Evolutionary conservation across 2,113 vertebrate species (phyloP).

Genomic region (Hydropotes inermis): DNA sequence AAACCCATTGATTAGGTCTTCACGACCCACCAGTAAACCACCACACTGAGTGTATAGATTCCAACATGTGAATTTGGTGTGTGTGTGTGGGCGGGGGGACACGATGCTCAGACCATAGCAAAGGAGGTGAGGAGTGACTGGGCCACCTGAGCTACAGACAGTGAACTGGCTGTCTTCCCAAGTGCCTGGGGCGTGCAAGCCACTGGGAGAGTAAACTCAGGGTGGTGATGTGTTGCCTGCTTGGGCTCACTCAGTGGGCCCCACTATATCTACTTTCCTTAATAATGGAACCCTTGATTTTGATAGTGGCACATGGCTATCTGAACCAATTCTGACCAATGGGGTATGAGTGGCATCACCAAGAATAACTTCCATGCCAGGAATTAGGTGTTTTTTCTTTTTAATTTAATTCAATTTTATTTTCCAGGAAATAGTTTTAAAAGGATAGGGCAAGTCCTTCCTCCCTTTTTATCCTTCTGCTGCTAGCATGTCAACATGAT

Average conservation of each 20-base stretch:
- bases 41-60: neutral
- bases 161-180: neutral
- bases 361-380: neutral
- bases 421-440: neutral
- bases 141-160: neutral
- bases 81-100: no score
- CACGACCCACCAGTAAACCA: neutral
- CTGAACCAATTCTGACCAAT: neutral
- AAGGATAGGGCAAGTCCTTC: neutral
- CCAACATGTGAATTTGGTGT: neutral
- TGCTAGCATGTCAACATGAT: neutral
- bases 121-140: neutral
- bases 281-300: neutral
- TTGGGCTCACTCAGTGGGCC: neutral
- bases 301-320: neutral
- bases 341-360: neutral
- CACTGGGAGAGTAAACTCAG: neutral
- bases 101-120: neutral
- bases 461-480: neutral
- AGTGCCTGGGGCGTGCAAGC: neutral
- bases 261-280: neutral
- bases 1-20: neutral
- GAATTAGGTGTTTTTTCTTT: neutral
- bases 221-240: neutral
- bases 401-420: neutral